Percentiles rank a stretch among this genome's conserved stretches.
These are phyloP conservation scores for Morpho achilles DNA, from an alignment of 2,888 invertebrate species.

Conservation along the genomic window DNA sequence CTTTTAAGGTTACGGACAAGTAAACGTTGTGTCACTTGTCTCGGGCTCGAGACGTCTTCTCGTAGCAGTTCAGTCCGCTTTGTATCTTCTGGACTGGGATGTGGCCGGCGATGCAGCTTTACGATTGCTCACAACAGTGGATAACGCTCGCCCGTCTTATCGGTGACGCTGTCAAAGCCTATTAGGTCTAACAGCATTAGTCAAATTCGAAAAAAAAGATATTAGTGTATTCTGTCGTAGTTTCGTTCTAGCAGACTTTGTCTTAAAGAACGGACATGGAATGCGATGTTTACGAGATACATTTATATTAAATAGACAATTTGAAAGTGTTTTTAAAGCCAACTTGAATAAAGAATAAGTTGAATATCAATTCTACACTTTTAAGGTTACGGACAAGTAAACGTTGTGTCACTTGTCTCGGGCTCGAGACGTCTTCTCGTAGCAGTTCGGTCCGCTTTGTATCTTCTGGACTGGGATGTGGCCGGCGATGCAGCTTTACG, in stretches of 20 bases:
- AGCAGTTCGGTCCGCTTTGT: slow-evolving; percentile 60
- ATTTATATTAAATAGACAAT: too few species aligned
- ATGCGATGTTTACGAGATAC: too few species aligned
- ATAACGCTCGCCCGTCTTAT: too few species aligned
- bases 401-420: slow-evolving; percentile 63
- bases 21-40: slow-evolving; percentile 69
- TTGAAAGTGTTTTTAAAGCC: too few species aligned
- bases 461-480: slow-evolving; percentile 68
- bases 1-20: slow-evolving; percentile 64
- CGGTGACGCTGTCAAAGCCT: too few species aligned
- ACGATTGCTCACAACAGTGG: slow-evolving; percentile 48
- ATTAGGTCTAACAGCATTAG: too few species aligned
- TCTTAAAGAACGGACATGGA: too few species aligned
- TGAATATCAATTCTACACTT: not conserved
- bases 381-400: slow-evolving; percentile 71
- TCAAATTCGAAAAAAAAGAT: too few species aligned
- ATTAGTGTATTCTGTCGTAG: too few species aligned
- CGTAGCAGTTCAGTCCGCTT: slow-evolving; percentile 58
- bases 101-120: slow-evolving; percentile 52
- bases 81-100: slow-evolving; percentile 71
- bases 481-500: slow-evolving; percentile 52
- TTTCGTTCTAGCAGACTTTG: too few species aligned
- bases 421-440: slow-evolving; percentile 60
- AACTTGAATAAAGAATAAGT: slow-evolving; percentile 23
- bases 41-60: slow-evolving; percentile 55